Base-by-base conservation (phyloP, 1,140 invertebrate species). In the Phortica variegata region DNA sequence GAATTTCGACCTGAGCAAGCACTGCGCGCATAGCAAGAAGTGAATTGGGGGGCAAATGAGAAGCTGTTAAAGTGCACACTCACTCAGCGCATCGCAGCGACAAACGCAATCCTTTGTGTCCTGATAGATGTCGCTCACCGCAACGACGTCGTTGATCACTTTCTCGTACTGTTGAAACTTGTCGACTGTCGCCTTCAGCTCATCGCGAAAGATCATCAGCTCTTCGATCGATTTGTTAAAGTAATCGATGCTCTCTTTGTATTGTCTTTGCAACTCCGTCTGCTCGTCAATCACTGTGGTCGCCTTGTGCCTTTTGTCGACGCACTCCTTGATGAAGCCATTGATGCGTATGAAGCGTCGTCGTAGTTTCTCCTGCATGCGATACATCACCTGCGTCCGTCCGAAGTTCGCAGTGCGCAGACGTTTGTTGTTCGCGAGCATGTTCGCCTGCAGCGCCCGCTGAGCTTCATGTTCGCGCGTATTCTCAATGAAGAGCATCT, bases 11-110 rank as follows among this genome's bases (percentile, higher is more conserved):
- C 31, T 73, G 69, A 19, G 69, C 65, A 0, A 70, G 53, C 69
- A 73, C 69, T 73, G 10, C 13, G 13, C 6, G 21, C 2, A 40
- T 10, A 21, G 2, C n/a, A 3, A 38, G 17, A 17, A 15, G 17
- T 7, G 13, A 13, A 13, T 38, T 38, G 2, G n/a, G 18, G 26
- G n/a, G 7, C 13, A 37, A 5, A 7, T 37, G 12, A 16, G 4
- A 5, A 38, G 12, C 12, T 29, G 26, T 12, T 29, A 29, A 12
- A 29, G 6, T 29, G 6, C 12, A 29, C 26, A 56, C 53, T 44
- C 43, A 75, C 72, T 74, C n/a, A 75, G 13, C 0, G 72, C 72
- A 58, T 75, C 72, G 32, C 72, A 75, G 4, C 72, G 60, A 42
- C 65, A 71, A 0, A 72, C 65, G 38, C 66, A 75, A 46, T 75